Conservation (phyloP, 2,797 vertebrate genomes). For the Scleropages formosus region DNA sequence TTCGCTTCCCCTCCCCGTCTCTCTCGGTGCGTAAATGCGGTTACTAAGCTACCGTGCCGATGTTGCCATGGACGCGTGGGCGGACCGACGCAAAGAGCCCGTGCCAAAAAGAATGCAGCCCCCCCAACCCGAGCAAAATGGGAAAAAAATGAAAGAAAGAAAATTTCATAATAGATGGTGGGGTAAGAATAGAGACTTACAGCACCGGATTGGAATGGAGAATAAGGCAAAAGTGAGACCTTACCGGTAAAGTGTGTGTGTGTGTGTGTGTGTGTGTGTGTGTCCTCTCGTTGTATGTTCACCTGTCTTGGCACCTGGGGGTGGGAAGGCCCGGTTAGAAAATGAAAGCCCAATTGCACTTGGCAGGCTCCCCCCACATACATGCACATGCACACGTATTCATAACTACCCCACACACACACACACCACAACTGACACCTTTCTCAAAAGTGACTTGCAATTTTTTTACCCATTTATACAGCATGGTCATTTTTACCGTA, state of each 20-base stretch:
- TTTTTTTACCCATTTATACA: too few relatives aligned
- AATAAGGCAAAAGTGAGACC: background rate
- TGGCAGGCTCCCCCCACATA: background rate
- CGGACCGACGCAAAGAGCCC: conserved; percentile 35
- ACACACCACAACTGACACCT: too few relatives aligned
- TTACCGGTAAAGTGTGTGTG: background rate
- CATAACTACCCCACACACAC: background rate
- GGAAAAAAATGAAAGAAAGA: conserved; percentile 22
- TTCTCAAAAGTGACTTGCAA: too few relatives aligned
- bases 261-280: too few relatives aligned
- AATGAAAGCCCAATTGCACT: background rate
- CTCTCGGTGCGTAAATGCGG: conserved; percentile 44
- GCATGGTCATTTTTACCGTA: too few relatives aligned
- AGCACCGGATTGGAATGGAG: background rate
- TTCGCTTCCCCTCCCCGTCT: background rate
- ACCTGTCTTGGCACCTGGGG: background rate
- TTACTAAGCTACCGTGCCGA: conserved; percentile 53
- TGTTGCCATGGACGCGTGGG: conserved; percentile 51
- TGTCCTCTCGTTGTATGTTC: background rate
- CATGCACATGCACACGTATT: conserved; percentile 8
- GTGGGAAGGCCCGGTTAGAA: background rate
- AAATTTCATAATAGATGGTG: conserved; percentile 10
- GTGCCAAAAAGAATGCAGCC: conserved; percentile 34
- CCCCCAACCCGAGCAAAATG: conserved; percentile 2
- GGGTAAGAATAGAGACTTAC: background rate